These are phyloP conservation scores for Eupelmus urozonus DNA, from an alignment of 2,888 invertebrate genomes.

Conservation along the genomic window DNA sequence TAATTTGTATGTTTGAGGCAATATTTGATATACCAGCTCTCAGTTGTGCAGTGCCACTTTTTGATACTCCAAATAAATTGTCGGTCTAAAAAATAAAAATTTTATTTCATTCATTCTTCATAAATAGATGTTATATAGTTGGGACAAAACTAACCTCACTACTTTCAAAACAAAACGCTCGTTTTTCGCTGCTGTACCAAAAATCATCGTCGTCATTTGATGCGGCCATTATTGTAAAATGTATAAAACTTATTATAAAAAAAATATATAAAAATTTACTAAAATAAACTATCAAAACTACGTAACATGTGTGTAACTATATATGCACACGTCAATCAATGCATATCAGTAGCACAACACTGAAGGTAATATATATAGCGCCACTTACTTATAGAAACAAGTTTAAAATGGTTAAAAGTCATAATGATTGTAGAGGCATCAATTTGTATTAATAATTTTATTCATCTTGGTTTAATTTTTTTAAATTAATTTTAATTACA, in stretches of 20 bases:
- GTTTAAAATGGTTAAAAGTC: no score
- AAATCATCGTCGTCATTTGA: slow-evolving; percentile 83
- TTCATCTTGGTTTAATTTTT: no score
- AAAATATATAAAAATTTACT: slow-evolving; percentile 13
- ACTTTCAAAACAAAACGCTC: slow-evolving; percentile 88
- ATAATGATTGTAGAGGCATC: no score
- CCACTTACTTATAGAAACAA: no score
- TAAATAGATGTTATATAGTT: slow-evolving; percentile 22
- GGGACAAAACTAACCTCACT: slow-evolving; percentile 82
- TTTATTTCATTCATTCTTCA: background rate
- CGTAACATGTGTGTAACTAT: background rate
- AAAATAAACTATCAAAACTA: slow-evolving; percentile 7
- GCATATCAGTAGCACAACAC: no score
- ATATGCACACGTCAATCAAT: background rate
- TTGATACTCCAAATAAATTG: slow-evolving; percentile 79
- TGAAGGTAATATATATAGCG: no score
- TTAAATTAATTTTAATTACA: no score
- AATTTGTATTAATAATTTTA: no score
- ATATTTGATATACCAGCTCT: slow-evolving; percentile 72
- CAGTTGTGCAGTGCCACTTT: slow-evolving; percentile 74
- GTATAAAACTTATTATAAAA: background rate
- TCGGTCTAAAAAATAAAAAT: slow-evolving; percentile 77
- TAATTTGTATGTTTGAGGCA: slow-evolving; percentile 63
- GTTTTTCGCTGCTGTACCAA: slow-evolving; percentile 87
- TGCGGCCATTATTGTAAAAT: slow-evolving; percentile 60